Evolutionary conservation across 2,888 invertebrate genomes (phyloP), one percentile per base, ranked within the genome.

Genomic region (Melanchra persicariae): DNA sequence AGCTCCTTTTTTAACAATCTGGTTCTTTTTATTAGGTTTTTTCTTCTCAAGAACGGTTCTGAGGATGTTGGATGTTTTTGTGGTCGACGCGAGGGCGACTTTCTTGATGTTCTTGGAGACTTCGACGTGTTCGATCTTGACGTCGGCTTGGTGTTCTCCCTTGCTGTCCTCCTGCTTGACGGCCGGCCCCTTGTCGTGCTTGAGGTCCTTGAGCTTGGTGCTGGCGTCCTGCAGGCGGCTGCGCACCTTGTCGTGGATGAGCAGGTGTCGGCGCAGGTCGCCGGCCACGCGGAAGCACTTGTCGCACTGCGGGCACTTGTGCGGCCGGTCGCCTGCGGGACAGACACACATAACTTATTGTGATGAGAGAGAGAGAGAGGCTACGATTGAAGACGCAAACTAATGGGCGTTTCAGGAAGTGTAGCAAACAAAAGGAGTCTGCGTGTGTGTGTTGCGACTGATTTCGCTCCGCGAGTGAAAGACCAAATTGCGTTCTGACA

Each of bases 281-380:
- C 98, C 98, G 4, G 97, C 96, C 0, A 98, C 98, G 8, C 98
- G 97, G 94, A 99, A 99, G 37, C 97, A 97, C 89, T 98, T 98
- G 0, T 97, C 97, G 90, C 98, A 98, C 0, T 97, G 95, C 1
- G 96, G 93, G 86, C 98, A 98, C 10, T 97, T 96, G 92, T 98
- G 97, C 0, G 98, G 98, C 81, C 97, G 98, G 88, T 98, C 98
- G 5, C 98, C 97, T 97, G 91, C 0, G n/a, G 57, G 22, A 2
- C 2, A 6, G 30, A 2, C 2, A 30, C n/a, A n/a, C n/a, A n/a
- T n/a, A n/a, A n/a, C n/a, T n/a, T n/a, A n/a, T n/a, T n/a, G n/a
- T n/a, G n/a, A n/a, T n/a, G n/a, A n/a, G n/a, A n/a, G n/a, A n/a
- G n/a, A n/a, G n/a, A n/a, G n/a, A n/a, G n/a, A n/a, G n/a, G n/a